Evolutionary conservation across 2,888 invertebrate genomes (phyloP), one percentile per base, ranked within the genome.

Genomic region (Drosophila cognata): DNA sequence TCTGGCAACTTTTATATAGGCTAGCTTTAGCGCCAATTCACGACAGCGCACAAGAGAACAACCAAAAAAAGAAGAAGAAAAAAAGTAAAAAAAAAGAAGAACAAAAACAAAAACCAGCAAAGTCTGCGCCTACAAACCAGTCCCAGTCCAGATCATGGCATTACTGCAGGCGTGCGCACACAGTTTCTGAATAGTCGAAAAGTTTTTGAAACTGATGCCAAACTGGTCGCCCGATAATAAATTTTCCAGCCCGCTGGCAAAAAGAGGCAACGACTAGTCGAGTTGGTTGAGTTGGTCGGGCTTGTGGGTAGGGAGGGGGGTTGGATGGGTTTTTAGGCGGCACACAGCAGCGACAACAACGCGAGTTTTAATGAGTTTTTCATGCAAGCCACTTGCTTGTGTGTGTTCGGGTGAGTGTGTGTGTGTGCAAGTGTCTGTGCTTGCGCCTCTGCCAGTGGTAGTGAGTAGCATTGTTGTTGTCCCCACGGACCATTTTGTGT

Each of bases 31-130:
- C 74, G 77, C 73, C 89, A 74, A 84, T 81, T 86, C 71, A 77
- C 81, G 84, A 65, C 82, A 74, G 82, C 52, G 74, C 64, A 58
- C 58, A 69, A 41, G 61, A 71, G 83, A 95, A 95, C 77, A 96
- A 97, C 28, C 77, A 96, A 97, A n/a, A 72, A 66, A n/a, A 72
- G 70, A 60, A 66, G 51, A 43, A 46, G 10, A 38, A 38, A 63
- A 58, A 25, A 53, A 18, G 29, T 13, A 97, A 16, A 61, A 73
- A 73, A 64, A 73, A 25, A 38, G 38, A 41, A 63, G 21, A 48
- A 57, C 48, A 35, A 57, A 73, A 60, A 41, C 33, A 35, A 41
- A 33, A n/a, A n/a, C 33, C 21, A 38, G 41, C 56, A 64, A 73
- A 65, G 52, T 38, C 38, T 38, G 41, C 35, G 68, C 63, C 77